Percentiles rank a stretch among this genome's conserved stretches.
These are phyloP conservation scores for Drosophila sordidula DNA, from an alignment of 2,888 invertebrate genomes.

Conservation along the genomic window DNA sequence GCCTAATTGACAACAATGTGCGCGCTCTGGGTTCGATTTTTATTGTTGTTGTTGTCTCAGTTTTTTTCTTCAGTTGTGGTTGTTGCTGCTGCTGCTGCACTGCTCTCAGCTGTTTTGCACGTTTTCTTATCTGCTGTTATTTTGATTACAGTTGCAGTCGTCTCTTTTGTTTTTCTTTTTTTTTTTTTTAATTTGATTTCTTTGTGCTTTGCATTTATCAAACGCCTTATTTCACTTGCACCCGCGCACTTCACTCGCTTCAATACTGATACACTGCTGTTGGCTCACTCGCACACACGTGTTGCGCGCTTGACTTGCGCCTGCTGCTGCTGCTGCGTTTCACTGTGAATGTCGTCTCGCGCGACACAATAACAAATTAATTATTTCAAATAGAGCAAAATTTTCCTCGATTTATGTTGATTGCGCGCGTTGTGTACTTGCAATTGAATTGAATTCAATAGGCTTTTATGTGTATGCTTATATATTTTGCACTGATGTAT, in stretches of 20 bases:
- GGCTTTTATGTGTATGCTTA: constrained; percentile 22
- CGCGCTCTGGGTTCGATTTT: constrained; percentile 34
- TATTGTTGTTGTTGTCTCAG: constrained; percentile 28
- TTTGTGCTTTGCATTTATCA: constrained; percentile 33
- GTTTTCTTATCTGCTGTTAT: constrained; percentile 54
- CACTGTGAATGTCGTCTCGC: constrained; percentile 57
- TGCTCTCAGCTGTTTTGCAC: constrained; percentile 74
- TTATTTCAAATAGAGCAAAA: constrained; percentile 59
- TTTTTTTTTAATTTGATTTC: constrained; percentile 7
- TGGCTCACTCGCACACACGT: constrained; percentile 52
- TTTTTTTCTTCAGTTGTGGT: constrained; percentile 25
- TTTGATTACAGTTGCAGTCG: constrained; percentile 36
- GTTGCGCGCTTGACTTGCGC: constrained; percentile 56
- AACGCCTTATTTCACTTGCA: constrained; percentile 47
- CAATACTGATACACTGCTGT: constrained; percentile 21
- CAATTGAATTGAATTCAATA: constrained; percentile 70
- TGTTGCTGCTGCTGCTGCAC: constrained; percentile 22
- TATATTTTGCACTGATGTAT: constrained; percentile 13
- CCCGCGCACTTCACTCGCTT: constrained; percentile 9
- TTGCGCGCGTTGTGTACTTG: constrained; percentile 51
- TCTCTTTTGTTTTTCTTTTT: constrained; percentile 46
- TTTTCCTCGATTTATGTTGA: constrained; percentile 70
- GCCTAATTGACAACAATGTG: constrained; percentile 67
- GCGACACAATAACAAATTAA: constrained; percentile 71
- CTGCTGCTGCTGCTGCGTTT: constrained; percentile 38